Conservation (phyloP, 2,888 invertebrate species). For the Andrena chrysosceles region DNA sequence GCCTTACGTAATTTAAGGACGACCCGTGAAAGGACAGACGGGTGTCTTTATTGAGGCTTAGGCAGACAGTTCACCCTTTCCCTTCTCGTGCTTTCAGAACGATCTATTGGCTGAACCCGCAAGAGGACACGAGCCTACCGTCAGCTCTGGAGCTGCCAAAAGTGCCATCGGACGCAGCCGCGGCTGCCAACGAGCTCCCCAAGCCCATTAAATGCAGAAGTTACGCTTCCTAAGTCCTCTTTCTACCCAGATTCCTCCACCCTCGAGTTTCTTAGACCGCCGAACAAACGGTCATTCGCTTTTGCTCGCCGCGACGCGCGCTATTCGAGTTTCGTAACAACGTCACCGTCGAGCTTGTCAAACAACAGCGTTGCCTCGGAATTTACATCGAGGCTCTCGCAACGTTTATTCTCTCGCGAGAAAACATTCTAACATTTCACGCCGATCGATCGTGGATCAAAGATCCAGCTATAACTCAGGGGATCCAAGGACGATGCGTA, state of each 20-base stretch:
- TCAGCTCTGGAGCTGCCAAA: constrained; percentile 63
- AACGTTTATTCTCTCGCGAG: constrained; percentile 2
- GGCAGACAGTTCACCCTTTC: constrained; percentile 5
- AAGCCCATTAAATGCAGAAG: constrained; percentile 69
- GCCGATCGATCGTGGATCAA: neutral
- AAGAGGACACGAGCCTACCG: constrained; percentile 60
- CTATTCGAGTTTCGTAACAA: neutral
- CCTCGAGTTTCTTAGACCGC: neutral
- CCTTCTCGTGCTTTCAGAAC: constrained; percentile 53
- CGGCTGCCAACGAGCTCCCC: constrained; percentile 71
- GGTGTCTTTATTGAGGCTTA: no score
- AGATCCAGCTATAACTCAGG: neutral
- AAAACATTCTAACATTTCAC: neutral
- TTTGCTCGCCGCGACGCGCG: neutral
- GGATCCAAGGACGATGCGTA: neutral
- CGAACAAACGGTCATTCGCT: neutral
- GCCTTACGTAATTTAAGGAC: no score
- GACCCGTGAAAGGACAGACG: no score
- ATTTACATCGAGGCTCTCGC: neutral
- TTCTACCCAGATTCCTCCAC: constrained; percentile 5
- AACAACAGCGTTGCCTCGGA: neutral
- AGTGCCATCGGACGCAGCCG: constrained; percentile 53
- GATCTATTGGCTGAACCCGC: constrained; percentile 54
- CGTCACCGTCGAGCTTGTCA: neutral
- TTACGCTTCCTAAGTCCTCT: constrained; percentile 41